Conservation (phyloP, 2,888 invertebrate species). For the Pristionchus entomophagus region DNA sequence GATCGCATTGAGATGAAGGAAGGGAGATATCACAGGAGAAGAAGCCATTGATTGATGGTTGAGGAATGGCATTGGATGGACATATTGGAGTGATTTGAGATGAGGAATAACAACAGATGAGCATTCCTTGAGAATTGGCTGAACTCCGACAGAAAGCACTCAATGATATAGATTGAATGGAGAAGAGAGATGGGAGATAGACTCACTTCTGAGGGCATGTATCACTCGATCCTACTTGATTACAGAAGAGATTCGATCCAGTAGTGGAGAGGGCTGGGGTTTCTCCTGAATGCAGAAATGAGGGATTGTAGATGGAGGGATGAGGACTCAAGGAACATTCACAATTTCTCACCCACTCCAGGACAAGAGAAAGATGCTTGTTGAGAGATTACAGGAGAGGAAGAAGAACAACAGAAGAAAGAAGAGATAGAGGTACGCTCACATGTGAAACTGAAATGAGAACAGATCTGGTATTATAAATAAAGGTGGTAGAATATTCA, state of each 20-base stretch:
- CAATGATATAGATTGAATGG: neutral
- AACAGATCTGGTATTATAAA: neutral
- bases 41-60: conserved; percentile 62
- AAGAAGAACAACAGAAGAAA: conserved; percentile 36
- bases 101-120: conserved; percentile 64
- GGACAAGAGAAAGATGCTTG: conserved; percentile 38
- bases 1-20: conserved; percentile 52
- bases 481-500: neutral
- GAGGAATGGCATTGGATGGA: conserved; percentile 65
- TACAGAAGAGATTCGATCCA: conserved; percentile 62
- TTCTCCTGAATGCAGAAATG: too few relatives aligned
- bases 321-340: too few relatives aligned
- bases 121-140: conserved; percentile 57
- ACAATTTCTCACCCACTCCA: too few relatives aligned
- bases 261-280: conserved; percentile 18
- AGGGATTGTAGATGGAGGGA: too few relatives aligned
- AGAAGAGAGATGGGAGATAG: neutral
- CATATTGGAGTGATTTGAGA: conserved; percentile 63
- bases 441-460: conserved; percentile 27
- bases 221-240: conserved; percentile 53
- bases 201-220: conserved; percentile 61
- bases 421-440: conserved; percentile 30
- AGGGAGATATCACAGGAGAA: conserved; percentile 62
- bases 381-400: neutral
- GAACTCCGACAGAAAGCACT: conserved; percentile 61